Percentiles rank a stretch among this genome's conserved stretches.
These are phyloP conservation scores for Mycteria americana DNA, from an alignment of 2,797 vertebrate genomes.

Conservation along the genomic window DNA sequence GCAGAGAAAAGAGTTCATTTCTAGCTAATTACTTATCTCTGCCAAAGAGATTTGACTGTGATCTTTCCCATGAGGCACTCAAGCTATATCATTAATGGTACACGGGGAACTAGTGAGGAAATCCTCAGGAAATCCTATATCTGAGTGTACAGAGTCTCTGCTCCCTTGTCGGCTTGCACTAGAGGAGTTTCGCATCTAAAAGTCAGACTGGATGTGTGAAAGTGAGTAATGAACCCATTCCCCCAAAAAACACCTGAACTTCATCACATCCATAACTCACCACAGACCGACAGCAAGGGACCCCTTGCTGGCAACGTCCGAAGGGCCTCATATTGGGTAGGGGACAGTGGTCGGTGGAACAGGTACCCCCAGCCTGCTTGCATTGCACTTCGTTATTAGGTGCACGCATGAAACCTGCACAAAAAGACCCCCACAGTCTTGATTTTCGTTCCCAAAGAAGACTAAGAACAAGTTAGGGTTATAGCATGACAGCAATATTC, in stretches of 20 bases:
- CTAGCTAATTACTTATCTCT: neutral
- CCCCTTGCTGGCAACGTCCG: neutral
- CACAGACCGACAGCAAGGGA: conserved; percentile 28
- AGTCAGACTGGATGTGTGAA: neutral
- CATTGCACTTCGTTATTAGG: neutral
- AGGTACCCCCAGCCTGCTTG: conserved; percentile 21
- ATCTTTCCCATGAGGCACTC: neutral
- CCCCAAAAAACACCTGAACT: neutral
- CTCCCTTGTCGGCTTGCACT: neutral
- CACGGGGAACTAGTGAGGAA: neutral
- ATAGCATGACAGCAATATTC: neutral
- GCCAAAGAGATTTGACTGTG: neutral
- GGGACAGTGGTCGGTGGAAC: neutral
- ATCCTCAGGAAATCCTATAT: neutral
- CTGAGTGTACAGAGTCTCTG: neutral
- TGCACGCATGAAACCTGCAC: conserved; percentile 52
- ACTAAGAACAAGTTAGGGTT: neutral
- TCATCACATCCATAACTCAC: conserved; percentile 1
- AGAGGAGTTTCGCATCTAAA: neutral
- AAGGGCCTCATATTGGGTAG: neutral
- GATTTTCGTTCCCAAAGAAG: neutral
- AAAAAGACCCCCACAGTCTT: neutral
- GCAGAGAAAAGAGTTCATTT: neutral
- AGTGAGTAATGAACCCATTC: neutral
- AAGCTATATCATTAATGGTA: neutral